Percentiles rank a stretch among this genome's conserved stretches.
Conservation (phyloP, 2,888 invertebrate genomes). For the Volucella zonaria region DNA sequence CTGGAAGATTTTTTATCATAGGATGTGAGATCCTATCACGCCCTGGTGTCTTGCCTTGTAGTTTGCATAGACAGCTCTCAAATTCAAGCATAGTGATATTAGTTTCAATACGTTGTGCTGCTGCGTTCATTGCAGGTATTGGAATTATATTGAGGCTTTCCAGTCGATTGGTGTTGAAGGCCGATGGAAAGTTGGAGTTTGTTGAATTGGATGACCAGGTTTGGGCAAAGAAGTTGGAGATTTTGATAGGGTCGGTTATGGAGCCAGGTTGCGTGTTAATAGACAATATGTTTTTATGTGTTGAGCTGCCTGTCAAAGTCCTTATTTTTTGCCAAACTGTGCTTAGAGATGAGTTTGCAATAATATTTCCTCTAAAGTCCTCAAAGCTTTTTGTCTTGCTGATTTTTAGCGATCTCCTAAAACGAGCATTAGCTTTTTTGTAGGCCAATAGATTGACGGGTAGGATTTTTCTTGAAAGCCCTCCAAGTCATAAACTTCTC, state of each 20-base stretch:
- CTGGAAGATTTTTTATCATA: not conserved
- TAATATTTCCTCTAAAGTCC: not conserved
- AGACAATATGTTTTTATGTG: not conserved
- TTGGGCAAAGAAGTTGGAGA: slow-evolving; percentile 5
- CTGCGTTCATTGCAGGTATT: not conserved
- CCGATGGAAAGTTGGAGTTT: not conserved
- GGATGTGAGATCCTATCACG: not conserved
- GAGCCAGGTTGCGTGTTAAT: not conserved
- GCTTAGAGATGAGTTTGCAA: too few relatives aligned
- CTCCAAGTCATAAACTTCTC: too few relatives aligned
- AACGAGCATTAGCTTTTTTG: slow-evolving; percentile 22
- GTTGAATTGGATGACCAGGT: slow-evolving; percentile 3
- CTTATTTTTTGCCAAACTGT: too few relatives aligned
- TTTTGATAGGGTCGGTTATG: not conserved
- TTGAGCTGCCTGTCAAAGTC: not conserved
- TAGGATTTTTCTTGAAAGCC: not conserved
- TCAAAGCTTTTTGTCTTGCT: slow-evolving; percentile 12
- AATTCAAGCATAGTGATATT: not conserved
- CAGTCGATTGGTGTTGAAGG: not conserved
- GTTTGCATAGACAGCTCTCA: not conserved
- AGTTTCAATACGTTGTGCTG: slow-evolving; percentile 5
- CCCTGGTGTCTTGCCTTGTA: slow-evolving; percentile 5
- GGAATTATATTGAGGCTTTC: slow-evolving; percentile 7
- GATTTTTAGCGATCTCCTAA: slow-evolving; percentile 17
- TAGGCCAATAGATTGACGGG: slow-evolving; percentile 13